Conservation (phyloP, 2,888 invertebrate genomes). For the Oithona nana region DNA sequence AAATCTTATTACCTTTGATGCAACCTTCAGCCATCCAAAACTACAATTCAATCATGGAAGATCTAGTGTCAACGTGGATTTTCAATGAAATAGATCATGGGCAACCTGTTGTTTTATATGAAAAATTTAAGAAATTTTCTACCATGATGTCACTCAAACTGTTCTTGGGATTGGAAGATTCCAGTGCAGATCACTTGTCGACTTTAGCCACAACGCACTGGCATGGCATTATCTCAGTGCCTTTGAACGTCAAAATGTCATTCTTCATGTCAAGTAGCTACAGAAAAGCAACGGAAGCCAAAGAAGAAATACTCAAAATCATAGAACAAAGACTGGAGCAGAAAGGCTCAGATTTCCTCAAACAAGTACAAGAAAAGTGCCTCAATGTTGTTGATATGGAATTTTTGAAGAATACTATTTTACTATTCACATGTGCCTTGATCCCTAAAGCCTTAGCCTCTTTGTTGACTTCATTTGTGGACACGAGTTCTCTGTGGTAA, state of each 20-base stretch:
- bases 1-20: background rate
- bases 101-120: slow-evolving; percentile 9
- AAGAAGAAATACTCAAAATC: slow-evolving; percentile 2
- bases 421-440: slow-evolving; percentile 12
- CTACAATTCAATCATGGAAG: background rate
- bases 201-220: slow-evolving; percentile 12
- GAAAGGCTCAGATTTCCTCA: background rate
- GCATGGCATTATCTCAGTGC: slow-evolving; percentile 14
- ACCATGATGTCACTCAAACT: background rate
- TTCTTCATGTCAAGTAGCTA: background rate
- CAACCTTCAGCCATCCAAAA: background rate
- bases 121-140: slow-evolving; percentile 10
- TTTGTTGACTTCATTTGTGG: slow-evolving; percentile 4
- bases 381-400: background rate
- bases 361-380: background rate
- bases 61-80: background rate
- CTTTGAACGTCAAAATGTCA: slow-evolving; percentile 8
- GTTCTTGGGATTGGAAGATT: slow-evolving; percentile 13
- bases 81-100: background rate
- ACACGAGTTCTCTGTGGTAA: background rate
- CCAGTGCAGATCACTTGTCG: background rate
- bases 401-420: background rate
- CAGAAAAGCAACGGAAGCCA: slow-evolving; percentile 16
- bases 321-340: background rate
- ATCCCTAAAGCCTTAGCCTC: slow-evolving; percentile 15